These are phyloP conservation scores for Pterobdella sp. DNA, from an alignment of 2,888 invertebrate genomes.

Conservation along the genomic window DNA sequence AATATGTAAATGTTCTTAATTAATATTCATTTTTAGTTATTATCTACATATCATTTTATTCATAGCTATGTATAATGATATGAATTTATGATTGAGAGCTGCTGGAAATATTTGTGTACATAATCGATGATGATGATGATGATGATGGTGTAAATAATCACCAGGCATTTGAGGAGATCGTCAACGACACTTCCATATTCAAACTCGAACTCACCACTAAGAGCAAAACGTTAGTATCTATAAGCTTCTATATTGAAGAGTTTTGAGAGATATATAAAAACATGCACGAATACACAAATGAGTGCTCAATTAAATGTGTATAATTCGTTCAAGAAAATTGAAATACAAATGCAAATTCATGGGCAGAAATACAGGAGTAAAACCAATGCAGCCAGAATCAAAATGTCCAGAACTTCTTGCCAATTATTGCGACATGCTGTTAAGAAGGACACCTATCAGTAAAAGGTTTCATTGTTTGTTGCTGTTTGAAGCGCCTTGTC, in stretches of 20 bases:
- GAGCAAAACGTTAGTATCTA: too few relatives aligned
- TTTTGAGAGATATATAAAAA: not conserved
- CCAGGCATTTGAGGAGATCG: slow-evolving; percentile 83
- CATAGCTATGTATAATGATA: too few relatives aligned
- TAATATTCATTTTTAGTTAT: too few relatives aligned
- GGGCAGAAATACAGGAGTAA: not conserved
- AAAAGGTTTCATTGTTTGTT: slow-evolving; percentile 57
- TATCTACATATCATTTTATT: too few relatives aligned
- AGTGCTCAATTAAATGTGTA: slow-evolving; percentile 10
- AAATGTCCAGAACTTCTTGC: slow-evolving; percentile 97
- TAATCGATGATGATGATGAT: not conserved
- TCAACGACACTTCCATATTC: slow-evolving; percentile 89
- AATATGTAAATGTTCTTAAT: too few relatives aligned
- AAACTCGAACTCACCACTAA: slow-evolving; percentile 57
- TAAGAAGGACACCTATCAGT: slow-evolving; percentile 88
- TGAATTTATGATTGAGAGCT: not conserved
- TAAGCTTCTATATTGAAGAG: too few relatives aligned
- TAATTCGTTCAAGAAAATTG: not conserved
- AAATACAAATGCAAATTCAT: not conserved
- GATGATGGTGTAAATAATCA: slow-evolving; percentile 30
- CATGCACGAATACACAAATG: not conserved
- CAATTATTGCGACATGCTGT: slow-evolving; percentile 97
- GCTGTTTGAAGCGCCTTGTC: not conserved
- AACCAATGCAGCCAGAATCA: slow-evolving; percentile 67
- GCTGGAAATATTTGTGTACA: not conserved